Conservation (phyloP, 2,797 vertebrate genomes). For the Tachyglossus aculeatus region DNA sequence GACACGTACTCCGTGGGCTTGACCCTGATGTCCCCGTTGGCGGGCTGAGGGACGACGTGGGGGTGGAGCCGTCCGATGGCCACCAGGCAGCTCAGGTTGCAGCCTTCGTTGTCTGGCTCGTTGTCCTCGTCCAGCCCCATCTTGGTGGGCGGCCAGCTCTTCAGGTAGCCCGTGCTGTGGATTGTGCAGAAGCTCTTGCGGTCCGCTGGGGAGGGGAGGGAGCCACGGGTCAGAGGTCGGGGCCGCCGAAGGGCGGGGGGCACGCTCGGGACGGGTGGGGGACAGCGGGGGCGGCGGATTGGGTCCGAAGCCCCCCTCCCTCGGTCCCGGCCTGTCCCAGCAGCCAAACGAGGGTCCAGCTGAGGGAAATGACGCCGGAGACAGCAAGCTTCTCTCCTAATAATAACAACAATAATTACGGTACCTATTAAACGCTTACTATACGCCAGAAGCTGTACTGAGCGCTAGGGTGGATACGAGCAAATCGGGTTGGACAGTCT, state of each 20-base stretch:
- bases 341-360: too few species aligned
- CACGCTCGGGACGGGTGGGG: too few species aligned
- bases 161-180: slow-evolving; percentile 97
- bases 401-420: too few species aligned
- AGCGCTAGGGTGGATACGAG: too few species aligned
- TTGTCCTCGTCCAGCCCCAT: slow-evolving; percentile 97
- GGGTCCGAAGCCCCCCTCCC: too few species aligned
- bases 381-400: too few species aligned
- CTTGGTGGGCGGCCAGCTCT: slow-evolving; percentile 98
- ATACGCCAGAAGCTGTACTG: too few species aligned
- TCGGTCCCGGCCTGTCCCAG: background rate
- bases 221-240: background rate
- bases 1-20: slow-evolving; percentile 97
- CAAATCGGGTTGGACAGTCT: too few species aligned
- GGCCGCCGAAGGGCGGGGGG: background rate
- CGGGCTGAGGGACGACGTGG: slow-evolving; percentile 89
- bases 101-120: slow-evolving; percentile 95
- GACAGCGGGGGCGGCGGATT: too few species aligned
- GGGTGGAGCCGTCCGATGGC: slow-evolving; percentile 96
- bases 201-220: slow-evolving; percentile 79
- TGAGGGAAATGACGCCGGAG: too few species aligned
- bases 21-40: slow-evolving; percentile 90
- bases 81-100: slow-evolving; percentile 97
- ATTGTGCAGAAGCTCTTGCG: slow-evolving; percentile 99
- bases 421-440: too few species aligned